Percentiles rank a stretch among this genome's conserved stretches.
These are phyloP conservation scores for Oncorhynchus nerka DNA, from an alignment of 2,113 vertebrate genomes.

Conservation along the genomic window DNA sequence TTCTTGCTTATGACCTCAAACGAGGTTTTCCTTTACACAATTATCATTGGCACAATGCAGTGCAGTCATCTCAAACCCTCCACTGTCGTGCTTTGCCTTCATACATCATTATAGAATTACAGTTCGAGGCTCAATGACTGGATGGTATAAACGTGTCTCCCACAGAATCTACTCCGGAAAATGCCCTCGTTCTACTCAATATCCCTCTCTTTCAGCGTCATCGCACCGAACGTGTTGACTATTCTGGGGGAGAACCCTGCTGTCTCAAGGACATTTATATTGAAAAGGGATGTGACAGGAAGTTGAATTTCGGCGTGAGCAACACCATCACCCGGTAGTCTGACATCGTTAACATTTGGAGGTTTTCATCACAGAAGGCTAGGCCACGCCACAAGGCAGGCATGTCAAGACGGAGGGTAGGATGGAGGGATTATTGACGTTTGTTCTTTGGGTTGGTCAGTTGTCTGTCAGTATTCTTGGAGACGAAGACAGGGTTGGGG, in stretches of 20 bases:
- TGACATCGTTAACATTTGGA: slow-evolving; percentile 65
- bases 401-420: slow-evolving; percentile 67
- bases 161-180: slow-evolving; percentile 27
- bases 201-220: slow-evolving; percentile 18
- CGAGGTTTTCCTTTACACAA: slow-evolving; percentile 29
- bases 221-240: slow-evolving; percentile 19
- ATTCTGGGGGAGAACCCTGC: slow-evolving; percentile 33
- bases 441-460: slow-evolving; percentile 70
- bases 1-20: slow-evolving; percentile 13
- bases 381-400: slow-evolving; percentile 20
- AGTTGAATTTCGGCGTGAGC: slow-evolving; percentile 58
- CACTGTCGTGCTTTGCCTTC: slow-evolving; percentile 45
- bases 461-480: slow-evolving; percentile 53
- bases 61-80: slow-evolving; percentile 37
- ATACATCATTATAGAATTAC: slow-evolving; percentile 37
- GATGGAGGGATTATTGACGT: slow-evolving; percentile 64
- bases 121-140: slow-evolving; percentile 44
- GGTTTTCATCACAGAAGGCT: slow-evolving; percentile 52
- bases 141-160: slow-evolving; percentile 28
- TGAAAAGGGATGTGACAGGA: slow-evolving; percentile 43
- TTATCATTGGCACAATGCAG: slow-evolving; percentile 34
- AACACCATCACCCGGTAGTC: slow-evolving; percentile 58
- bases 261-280: slow-evolving; percentile 48
- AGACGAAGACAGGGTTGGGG: slow-evolving; percentile 49
- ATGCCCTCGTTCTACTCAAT: slow-evolving; percentile 31